A percentile compares a stretch with the other conserved stretches of the same genome.
phyloP scores from a whole-genome alignment of 2,888 invertebrate genomes.

The Mesorhabditis spiculigera region DNA sequence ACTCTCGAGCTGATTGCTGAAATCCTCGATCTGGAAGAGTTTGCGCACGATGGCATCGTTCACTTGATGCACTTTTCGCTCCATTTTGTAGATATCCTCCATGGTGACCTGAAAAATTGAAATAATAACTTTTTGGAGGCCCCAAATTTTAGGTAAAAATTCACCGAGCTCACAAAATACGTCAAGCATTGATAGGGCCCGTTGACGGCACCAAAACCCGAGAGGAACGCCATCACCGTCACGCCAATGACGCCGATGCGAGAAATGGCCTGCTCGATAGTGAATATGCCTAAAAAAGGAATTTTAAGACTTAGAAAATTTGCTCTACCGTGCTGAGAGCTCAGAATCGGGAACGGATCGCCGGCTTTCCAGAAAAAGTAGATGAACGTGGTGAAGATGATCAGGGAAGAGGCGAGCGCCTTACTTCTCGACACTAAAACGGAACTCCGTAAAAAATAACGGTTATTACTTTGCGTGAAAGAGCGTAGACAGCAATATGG shows the following conservation, averaged over 20 bases:
- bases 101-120: background rate
- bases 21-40: background rate
- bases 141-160: background rate
- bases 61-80: conserved; percentile 3
- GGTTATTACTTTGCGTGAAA: conserved; percentile 28
- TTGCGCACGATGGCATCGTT: background rate
- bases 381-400: conserved; percentile 84
- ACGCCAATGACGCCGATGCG: conserved; percentile 97
- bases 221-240: conserved; percentile 95
- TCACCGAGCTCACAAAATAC: conserved; percentile 68
- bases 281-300: conserved; percentile 67
- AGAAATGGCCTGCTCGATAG: conserved; percentile 80
- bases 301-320: conserved; percentile 17
- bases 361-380: conserved; percentile 98
- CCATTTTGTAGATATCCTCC: background rate
- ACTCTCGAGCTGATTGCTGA: background rate
- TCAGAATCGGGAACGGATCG: conserved; percentile 94
- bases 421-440: conserved; percentile 49
- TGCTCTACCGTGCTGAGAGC: conserved; percentile 79
- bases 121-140: background rate
- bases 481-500: conserved; percentile 65
- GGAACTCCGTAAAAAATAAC: conserved; percentile 12
- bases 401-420: conserved; percentile 75
- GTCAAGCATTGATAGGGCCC: conserved; percentile 98
- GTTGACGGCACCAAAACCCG: conserved; percentile 99